phyloP scores from a whole-genome alignment of 1,140 invertebrate genomes.

The Agrilus planipennis region DNA sequence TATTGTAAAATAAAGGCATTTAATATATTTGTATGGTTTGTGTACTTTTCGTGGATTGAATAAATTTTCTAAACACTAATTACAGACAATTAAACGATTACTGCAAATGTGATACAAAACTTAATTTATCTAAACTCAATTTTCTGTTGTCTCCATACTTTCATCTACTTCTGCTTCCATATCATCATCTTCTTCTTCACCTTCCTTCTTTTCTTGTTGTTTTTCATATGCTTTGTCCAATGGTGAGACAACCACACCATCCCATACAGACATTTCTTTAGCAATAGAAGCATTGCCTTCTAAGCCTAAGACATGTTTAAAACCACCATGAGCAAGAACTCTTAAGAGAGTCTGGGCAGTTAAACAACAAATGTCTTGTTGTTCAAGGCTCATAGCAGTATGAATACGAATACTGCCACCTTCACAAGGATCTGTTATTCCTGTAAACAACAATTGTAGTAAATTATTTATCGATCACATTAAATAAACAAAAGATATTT shows the following conservation, averaged over 20 bases:
- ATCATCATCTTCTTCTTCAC: conserved; percentile 39
- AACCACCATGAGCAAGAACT: conserved; percentile 83
- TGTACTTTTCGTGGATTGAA: no score
- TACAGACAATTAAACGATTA: no score
- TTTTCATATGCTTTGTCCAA: conserved; percentile 80
- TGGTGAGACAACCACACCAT: conserved; percentile 87
- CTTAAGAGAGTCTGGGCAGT: conserved; percentile 79
- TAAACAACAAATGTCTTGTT: conserved; percentile 87
- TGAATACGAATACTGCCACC: conserved; percentile 80
- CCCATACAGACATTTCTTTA: conserved; percentile 83
- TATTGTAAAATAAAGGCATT: no score
- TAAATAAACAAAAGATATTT: no score
- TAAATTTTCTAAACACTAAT: no score
- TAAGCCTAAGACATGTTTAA: conserved; percentile 75
- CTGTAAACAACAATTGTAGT: background rate
- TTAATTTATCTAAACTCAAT: no score
- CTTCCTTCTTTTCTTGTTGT: conserved; percentile 40
- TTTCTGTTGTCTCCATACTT: conserved; percentile 31
- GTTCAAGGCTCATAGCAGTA: conserved; percentile 82
- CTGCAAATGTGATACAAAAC: no score
- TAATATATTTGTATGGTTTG: no score
- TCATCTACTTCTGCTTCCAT: conserved; percentile 40
- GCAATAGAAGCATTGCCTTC: conserved; percentile 60
- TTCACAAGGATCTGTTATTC: conserved; percentile 86
- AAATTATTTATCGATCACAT: background rate